Evolutionary conservation across 1,140 invertebrate species (phyloP), one percentile per base, ranked within the genome.

Genomic region (Lordiphosa collinella): DNA sequence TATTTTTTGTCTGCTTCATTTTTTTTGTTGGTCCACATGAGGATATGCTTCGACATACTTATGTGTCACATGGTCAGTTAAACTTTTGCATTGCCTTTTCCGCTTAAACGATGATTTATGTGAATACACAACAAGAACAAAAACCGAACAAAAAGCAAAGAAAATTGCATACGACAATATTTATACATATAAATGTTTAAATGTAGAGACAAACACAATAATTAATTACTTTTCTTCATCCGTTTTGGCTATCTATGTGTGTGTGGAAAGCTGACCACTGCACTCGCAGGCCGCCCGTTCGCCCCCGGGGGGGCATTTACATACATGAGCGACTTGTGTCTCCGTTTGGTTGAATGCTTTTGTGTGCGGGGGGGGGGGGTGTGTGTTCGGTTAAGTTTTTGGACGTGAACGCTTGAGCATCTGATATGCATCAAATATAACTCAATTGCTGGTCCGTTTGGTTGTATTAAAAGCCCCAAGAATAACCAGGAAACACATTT

Each of bases 341-440:
- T 55, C 55, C 41, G 18, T 60, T 43, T 41, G 35, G 51, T 58
- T 60, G n/a, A 35, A 50, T 35, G 47, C 34, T 36, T 60, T 60
- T 60, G 58, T 49, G 47, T 36, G 34, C 37, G 16, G n/a, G n/a
- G n/a, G n/a, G n/a, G n/a, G n/a, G n/a, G n/a, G n/a, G 16, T 14
- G 34, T 18, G 13, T 12, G 32, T 44, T 44, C 13, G 41, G 41
- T 18, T 18, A 18, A 44, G 41, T 44, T 44, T 44, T 44, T 12
- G 41, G 41, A 4, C 41, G 29, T 58, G 53, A 46, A 63, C 64
- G 57, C 57, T 64, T 18, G n/a, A 50, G 47, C 76, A 82, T 80
- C 76, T 82, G 76, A 80, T 80, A 80, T 80, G 76, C 76, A 80
- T 80, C 76, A 80, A 80, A 80, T 80, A 79, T 80, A 80, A 80